Evolutionary conservation across 2,797 vertebrate species (phyloP).

Genomic region (Esox masquinongy): DNA sequence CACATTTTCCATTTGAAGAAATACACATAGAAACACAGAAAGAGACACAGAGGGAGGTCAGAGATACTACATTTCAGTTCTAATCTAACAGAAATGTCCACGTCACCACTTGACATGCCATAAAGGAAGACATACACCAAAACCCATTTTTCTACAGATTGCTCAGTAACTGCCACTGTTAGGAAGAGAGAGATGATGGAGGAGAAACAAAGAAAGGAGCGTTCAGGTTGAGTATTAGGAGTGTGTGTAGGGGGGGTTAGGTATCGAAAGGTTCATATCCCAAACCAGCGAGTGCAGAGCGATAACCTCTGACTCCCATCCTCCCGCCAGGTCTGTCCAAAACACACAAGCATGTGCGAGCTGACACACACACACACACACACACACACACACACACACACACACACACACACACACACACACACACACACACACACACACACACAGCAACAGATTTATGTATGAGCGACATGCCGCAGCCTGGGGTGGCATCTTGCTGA

Average conservation of each 20-base stretch:
- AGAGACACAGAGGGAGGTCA: background rate
- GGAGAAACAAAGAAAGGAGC: conserved; percentile 2
- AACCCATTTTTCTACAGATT: background rate
- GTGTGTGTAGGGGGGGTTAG: background rate
- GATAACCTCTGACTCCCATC: conserved; percentile 30
- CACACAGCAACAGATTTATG: too few species aligned
- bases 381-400: conserved; percentile 7
- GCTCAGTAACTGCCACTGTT: conserved; percentile 10
- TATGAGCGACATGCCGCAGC: too few species aligned
- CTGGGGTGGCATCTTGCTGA: too few species aligned
- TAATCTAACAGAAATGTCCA: conserved; percentile 34
- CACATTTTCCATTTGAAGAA: conserved; percentile 43
- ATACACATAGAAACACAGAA: background rate
- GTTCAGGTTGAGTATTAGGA: conserved; percentile 15
- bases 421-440: too few species aligned
- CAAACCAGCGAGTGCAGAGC: conserved; percentile 12
- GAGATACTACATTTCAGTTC: conserved; percentile 18
- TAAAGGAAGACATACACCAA: conserved; percentile 41
- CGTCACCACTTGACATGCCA: conserved; percentile 38
- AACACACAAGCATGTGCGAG: background rate
- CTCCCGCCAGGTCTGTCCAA: conserved; percentile 43
- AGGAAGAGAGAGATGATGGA: conserved; percentile 13
- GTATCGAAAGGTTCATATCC: conserved; percentile 6
- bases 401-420: background rate
- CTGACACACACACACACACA: background rate